Evolutionary conservation across 1,140 invertebrate species (phyloP).

Genomic region (Belonocnema kinseyi): DNA sequence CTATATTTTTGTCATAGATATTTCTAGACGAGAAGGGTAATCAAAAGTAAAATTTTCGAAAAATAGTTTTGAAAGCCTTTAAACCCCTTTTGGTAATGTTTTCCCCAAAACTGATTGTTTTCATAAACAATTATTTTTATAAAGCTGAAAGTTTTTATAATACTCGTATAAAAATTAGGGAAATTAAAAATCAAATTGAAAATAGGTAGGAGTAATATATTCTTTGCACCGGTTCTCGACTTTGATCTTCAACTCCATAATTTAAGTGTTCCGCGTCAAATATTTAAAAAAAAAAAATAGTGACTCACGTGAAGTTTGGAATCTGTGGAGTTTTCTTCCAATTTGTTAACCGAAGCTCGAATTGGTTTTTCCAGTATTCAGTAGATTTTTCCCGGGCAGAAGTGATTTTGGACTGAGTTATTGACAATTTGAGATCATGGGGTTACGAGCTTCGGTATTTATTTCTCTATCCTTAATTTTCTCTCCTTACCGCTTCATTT

Average conservation of each 20-base stretch:
- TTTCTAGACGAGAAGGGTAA: background rate
- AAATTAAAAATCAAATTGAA: conserved; percentile 1
- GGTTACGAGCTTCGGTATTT: conserved; percentile 1
- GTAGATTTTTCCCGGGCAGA: background rate
- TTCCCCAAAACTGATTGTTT: background rate
- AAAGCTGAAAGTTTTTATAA: background rate
- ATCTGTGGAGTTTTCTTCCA: background rate
- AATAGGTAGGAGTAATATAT: background rate
- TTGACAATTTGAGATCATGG: background rate
- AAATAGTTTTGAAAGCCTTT: background rate
- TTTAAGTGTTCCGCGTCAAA: background rate
- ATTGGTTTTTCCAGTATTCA: background rate
- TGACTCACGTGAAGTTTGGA: background rate
- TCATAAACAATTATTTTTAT: background rate
- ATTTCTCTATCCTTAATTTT: background rate
- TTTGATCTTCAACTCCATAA: background rate
- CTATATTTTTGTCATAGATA: background rate
- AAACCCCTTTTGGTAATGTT: background rate
- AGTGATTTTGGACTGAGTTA: background rate
- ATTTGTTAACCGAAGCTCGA: background rate
- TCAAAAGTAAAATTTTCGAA: conserved; percentile 8
- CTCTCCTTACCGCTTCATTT: background rate
- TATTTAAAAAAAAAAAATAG: background rate
- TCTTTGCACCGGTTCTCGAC: conserved; percentile 8
- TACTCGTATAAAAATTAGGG: background rate